Evolutionary conservation across 2,113 vertebrate genomes (phyloP).

Genomic region (Crotalus horridus): DNA sequence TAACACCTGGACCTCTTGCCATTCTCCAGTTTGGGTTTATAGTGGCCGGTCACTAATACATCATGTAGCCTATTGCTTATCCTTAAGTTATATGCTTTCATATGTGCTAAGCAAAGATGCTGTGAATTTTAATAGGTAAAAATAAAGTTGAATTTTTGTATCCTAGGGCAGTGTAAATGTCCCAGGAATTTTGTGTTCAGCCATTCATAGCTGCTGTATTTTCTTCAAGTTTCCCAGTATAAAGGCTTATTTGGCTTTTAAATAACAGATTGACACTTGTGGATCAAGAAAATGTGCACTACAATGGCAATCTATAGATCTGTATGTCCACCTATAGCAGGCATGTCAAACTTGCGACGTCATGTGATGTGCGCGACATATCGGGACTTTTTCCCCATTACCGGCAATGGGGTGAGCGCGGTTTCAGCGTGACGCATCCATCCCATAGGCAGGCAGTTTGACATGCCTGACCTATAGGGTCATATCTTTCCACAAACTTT

Average conservation of each 20-base stretch:
- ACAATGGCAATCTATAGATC: background rate
- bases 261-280: background rate
- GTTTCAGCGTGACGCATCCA: too few species aligned
- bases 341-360: too few species aligned
- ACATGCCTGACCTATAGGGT: background rate
- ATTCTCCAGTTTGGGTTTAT: background rate
- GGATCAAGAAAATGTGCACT: background rate
- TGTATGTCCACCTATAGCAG: background rate
- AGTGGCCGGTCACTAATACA: background rate
- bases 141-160: background rate
- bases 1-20: background rate
- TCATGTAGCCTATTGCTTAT: background rate
- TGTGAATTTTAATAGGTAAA: background rate
- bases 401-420: too few species aligned
- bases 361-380: too few species aligned
- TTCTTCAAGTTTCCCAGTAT: background rate
- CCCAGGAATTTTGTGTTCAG: background rate
- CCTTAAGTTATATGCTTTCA: background rate
- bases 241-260: background rate
- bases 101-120: background rate
- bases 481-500: background rate
- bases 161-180: background rate
- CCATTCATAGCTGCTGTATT: background rate
- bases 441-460: too few species aligned
- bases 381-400: too few species aligned